phyloP scores from a whole-genome alignment of 2,113 vertebrate genomes.

The Crotalus tigris region DNA sequence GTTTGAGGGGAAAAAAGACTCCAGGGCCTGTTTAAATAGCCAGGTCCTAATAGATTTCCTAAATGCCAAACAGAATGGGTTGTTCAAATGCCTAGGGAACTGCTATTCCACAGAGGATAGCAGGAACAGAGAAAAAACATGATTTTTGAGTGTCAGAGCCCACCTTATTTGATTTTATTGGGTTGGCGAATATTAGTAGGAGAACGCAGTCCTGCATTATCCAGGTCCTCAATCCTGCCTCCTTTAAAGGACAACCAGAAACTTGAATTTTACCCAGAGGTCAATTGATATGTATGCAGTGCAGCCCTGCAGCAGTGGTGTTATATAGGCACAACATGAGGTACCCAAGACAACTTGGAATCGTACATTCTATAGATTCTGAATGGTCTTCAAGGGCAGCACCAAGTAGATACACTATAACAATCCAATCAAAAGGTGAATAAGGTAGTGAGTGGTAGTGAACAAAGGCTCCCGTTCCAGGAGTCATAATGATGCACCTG shows the following conservation, averaged over 20 bases:
- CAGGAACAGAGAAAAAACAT: not conserved
- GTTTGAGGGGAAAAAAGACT: not conserved
- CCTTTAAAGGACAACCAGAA: not conserved
- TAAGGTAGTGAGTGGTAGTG: not conserved
- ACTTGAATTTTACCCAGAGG: not conserved
- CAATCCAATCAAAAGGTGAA: not conserved
- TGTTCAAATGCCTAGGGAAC: not conserved
- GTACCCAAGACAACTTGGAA: not conserved
- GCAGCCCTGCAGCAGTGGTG: not conserved
- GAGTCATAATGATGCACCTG: not conserved
- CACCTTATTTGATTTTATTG: not conserved
- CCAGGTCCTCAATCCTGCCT: not conserved
- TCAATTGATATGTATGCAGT: not conserved
- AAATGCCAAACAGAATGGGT: not conserved
- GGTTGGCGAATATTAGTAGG: not conserved
- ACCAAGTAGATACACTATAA: not conserved
- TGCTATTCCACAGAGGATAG: not conserved
- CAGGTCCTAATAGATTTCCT: not conserved
- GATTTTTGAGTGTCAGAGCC: not conserved
- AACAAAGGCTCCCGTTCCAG: not conserved
- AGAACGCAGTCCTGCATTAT: not conserved
- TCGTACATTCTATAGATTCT: not conserved
- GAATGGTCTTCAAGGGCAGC: not conserved
- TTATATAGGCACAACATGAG: not conserved
- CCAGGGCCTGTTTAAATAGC: not conserved